These are phyloP conservation scores for Calycopis cecrops DNA, from an alignment of 1,140 invertebrate species.

Conservation along the genomic window DNA sequence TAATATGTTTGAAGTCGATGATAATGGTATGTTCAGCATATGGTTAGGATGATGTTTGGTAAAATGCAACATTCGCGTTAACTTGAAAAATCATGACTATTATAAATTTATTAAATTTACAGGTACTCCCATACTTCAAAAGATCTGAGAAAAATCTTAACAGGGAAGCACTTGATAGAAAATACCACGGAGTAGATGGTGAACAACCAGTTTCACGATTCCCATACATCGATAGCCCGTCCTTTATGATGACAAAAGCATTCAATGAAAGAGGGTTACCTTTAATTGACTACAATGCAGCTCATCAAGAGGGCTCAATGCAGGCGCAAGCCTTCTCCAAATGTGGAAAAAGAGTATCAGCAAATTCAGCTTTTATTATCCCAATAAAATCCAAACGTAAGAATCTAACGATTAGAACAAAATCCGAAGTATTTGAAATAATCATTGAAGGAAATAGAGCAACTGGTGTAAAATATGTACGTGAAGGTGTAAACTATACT, in stretches of 20 bases:
- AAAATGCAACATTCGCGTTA: too few species aligned
- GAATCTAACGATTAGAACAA: background rate
- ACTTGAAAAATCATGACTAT: too few species aligned
- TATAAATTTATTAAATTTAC: too few species aligned
- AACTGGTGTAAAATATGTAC: background rate
- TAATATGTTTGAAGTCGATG: too few species aligned
- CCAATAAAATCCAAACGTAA: background rate
- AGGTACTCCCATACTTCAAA: too few species aligned
- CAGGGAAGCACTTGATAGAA: background rate
- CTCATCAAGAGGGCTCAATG: background rate
- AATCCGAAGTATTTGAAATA: background rate
- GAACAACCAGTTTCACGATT: background rate
- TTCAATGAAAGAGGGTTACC: conserved; percentile 1
- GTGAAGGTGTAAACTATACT: background rate
- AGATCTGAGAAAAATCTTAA: too few species aligned
- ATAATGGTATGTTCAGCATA: too few species aligned
- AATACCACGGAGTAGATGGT: background rate
- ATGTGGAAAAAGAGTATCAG: background rate
- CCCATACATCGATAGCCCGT: background rate
- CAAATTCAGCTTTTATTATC: background rate
- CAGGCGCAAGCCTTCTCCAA: background rate
- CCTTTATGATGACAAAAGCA: background rate
- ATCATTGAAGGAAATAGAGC: background rate
- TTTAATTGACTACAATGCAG: conserved; percentile 1
- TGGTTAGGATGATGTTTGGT: too few species aligned